Conservation (phyloP, 2,888 invertebrate species). For the Zygogramma bicolorata region DNA sequence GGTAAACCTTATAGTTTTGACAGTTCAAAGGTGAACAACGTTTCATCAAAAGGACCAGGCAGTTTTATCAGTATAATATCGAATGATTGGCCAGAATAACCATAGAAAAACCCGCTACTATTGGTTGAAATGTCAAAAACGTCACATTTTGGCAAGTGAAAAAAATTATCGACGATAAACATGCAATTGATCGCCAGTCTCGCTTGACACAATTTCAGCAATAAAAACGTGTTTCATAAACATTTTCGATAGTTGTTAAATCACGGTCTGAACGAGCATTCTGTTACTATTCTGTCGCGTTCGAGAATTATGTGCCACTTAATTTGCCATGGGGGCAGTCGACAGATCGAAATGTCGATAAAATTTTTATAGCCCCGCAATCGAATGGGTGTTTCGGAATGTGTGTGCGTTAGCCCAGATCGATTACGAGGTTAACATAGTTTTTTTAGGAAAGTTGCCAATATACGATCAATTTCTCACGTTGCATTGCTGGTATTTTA, state of each 20-base stretch:
- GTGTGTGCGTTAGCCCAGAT: not conserved
- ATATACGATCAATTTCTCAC: not conserved
- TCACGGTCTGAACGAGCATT: not conserved
- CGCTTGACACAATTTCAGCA: not conserved
- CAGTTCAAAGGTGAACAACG: too few relatives aligned
- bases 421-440: not conserved
- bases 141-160: too few relatives aligned
- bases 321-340: too few relatives aligned
- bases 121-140: too few relatives aligned
- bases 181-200: not conserved
- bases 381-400: not conserved
- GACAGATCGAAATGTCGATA: too few relatives aligned
- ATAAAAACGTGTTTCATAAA: not conserved
- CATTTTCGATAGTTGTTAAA: conserved; percentile 5
- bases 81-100: too few relatives aligned
- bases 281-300: not conserved
- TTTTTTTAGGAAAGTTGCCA: not conserved
- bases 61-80: too few relatives aligned
- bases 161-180: too few relatives aligned
- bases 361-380: not conserved
- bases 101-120: too few relatives aligned
- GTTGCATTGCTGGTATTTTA: too few relatives aligned
- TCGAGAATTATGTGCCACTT: not conserved
- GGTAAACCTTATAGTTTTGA: too few relatives aligned
- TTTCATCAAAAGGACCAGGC: too few relatives aligned